Percentiles rank a stretch among this genome's conserved stretches.
phyloP scores from a whole-genome alignment of 1,140 invertebrate species.

The Megalopta genalis region DNA sequence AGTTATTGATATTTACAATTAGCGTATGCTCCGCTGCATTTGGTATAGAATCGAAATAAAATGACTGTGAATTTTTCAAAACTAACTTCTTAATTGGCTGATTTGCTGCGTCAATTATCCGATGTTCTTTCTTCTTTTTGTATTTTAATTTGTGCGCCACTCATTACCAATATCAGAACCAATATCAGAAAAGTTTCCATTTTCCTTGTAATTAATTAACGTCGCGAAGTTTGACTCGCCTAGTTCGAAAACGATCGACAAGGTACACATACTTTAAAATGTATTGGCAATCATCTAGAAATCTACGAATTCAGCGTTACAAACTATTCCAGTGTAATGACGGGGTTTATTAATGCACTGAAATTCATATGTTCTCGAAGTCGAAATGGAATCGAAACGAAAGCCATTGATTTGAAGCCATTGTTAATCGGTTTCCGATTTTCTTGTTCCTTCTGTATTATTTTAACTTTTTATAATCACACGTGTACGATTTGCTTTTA shows the following conservation, averaged over 20 bases:
- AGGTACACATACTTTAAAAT: neutral
- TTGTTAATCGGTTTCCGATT: too few relatives aligned
- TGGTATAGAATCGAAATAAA: neutral
- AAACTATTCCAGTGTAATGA: too few relatives aligned
- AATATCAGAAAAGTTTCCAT: neutral
- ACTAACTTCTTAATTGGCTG: constrained; percentile 5
- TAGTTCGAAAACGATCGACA: neutral
- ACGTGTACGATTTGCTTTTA: too few relatives aligned
- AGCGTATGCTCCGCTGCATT: neutral
- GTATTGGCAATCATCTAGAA: neutral
- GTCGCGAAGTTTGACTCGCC: neutral
- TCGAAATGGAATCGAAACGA: too few relatives aligned
- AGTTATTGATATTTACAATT: neutral
- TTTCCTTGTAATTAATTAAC: neutral
- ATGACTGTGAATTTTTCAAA: constrained; percentile 21
- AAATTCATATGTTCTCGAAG: too few relatives aligned
- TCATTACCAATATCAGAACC: too few relatives aligned
- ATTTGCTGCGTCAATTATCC: neutral
- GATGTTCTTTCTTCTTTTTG: neutral
- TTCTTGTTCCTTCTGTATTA: too few relatives aligned
- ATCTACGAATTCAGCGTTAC: too few relatives aligned
- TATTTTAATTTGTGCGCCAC: constrained; percentile 15
- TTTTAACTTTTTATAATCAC: too few relatives aligned
- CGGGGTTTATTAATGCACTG: too few relatives aligned
- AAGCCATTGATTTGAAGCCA: too few relatives aligned